phyloP scores from a whole-genome alignment of 1,140 invertebrate genomes.

The Muscidifurax raptorellus region DNA sequence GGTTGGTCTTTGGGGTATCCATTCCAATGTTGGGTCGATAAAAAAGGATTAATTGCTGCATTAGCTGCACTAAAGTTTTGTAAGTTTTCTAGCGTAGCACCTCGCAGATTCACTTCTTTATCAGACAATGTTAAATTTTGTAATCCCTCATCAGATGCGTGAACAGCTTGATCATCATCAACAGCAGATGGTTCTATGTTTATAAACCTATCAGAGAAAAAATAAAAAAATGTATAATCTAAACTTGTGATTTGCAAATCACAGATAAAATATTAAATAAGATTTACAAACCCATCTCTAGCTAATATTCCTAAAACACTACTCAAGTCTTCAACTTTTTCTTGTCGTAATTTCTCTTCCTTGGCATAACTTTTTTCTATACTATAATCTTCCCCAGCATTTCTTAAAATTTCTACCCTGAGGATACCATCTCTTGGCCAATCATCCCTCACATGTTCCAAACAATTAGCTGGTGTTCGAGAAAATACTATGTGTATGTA shows the following conservation, averaged over 20 bases:
- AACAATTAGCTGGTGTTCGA: conserved; percentile 93
- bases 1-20: conserved; percentile 46
- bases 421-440: conserved; percentile 98
- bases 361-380: conserved; percentile 89
- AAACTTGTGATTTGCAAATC: background rate
- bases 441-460: conserved; percentile 90
- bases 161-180: conserved; percentile 72
- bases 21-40: conserved; percentile 68
- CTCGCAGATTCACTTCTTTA: conserved; percentile 59
- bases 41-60: conserved; percentile 62
- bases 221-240: conserved; percentile 14
- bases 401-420: conserved; percentile 92
- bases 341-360: conserved; percentile 83
- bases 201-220: conserved; percentile 77
- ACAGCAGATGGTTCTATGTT: conserved; percentile 83
- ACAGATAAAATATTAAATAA: background rate
- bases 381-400: conserved; percentile 82
- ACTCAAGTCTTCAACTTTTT: conserved; percentile 80
- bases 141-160: conserved; percentile 67
- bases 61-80: conserved; percentile 66
- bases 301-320: conserved; percentile 81
- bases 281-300: conserved; percentile 79
- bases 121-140: conserved; percentile 64
- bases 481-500: conserved; percentile 98
- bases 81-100: conserved; percentile 58